Conservation (phyloP, 2,888 invertebrate species). For the Agelastica alni region DNA sequence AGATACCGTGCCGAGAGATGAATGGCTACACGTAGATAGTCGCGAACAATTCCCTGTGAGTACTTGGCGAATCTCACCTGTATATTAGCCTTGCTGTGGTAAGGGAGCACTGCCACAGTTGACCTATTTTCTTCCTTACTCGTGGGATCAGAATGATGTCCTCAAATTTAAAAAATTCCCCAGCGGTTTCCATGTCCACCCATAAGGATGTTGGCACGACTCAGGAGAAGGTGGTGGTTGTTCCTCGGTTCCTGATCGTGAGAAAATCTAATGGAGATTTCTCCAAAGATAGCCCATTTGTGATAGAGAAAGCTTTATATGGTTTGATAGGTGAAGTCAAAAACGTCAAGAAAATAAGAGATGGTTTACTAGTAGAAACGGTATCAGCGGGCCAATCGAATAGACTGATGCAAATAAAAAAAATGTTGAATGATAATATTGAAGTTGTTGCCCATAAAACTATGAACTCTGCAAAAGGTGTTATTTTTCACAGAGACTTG, state of each 20-base stretch:
- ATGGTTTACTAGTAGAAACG: conserved; percentile 5
- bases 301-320: conserved; percentile 4
- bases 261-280: neutral
- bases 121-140: neutral
- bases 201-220: too few relatives aligned
- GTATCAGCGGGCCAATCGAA: neutral
- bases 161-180: neutral
- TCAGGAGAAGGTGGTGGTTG: neutral
- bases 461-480: neutral
- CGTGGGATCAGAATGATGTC: neutral
- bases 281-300: conserved; percentile 3
- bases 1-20: too few relatives aligned
- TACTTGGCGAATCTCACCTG: too few relatives aligned
- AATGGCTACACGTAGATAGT: too few relatives aligned
- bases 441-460: neutral
- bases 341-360: neutral
- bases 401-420: neutral
- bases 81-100: too few relatives aligned
- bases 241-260: conserved; percentile 1
- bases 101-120: too few relatives aligned
- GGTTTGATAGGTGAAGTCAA: neutral
- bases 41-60: too few relatives aligned
- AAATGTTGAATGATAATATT: neutral
- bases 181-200: neutral
- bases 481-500: conserved; percentile 1